phyloP scores from a whole-genome alignment of 2,888 invertebrate species.

The Seira ritae region DNA sequence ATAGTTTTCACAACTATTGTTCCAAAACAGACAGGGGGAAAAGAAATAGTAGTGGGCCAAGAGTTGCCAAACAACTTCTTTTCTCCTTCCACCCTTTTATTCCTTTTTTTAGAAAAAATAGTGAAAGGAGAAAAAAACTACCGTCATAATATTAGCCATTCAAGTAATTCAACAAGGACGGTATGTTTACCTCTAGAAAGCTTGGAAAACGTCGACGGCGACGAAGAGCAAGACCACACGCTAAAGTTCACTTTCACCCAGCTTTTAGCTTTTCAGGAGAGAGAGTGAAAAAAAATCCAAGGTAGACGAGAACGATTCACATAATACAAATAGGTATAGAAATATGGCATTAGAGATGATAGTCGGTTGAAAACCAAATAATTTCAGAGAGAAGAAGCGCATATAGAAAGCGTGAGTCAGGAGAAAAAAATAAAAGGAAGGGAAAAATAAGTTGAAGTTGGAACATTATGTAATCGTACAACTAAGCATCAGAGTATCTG shows the following conservation, averaged over 20 bases:
- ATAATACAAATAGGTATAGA: constrained; percentile 10
- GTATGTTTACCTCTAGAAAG: constrained; percentile 37
- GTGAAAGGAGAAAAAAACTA: constrained; percentile 20
- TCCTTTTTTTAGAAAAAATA: not conserved
- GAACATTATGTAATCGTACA: constrained; percentile 60
- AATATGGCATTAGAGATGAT: constrained; percentile 12
- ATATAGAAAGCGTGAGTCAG: constrained; percentile 17
- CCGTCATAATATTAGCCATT: constrained; percentile 55
- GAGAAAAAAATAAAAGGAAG: constrained; percentile 50
- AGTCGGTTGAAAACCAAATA: constrained; percentile 49
- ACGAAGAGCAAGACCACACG: not conserved
- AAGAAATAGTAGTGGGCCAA: constrained; percentile 31
- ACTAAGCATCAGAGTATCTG: constrained; percentile 29
- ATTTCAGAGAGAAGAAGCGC: constrained; percentile 20
- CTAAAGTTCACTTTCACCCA: constrained; percentile 6
- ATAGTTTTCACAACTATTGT: constrained; percentile 72
- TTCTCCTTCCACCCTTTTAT: constrained; percentile 17
- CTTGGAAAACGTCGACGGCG: too few species aligned
- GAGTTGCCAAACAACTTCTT: constrained; percentile 55
- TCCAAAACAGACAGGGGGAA: constrained; percentile 37
- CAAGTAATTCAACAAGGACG: constrained; percentile 44
- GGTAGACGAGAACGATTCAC: not conserved
- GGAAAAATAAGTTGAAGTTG: constrained; percentile 34
- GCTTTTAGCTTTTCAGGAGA: constrained; percentile 18
- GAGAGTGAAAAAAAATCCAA: constrained; percentile 8